These are phyloP conservation scores for Poeciliopsis turrubarensis DNA, from an alignment of 2,113 vertebrate genomes.

Conservation along the genomic window DNA sequence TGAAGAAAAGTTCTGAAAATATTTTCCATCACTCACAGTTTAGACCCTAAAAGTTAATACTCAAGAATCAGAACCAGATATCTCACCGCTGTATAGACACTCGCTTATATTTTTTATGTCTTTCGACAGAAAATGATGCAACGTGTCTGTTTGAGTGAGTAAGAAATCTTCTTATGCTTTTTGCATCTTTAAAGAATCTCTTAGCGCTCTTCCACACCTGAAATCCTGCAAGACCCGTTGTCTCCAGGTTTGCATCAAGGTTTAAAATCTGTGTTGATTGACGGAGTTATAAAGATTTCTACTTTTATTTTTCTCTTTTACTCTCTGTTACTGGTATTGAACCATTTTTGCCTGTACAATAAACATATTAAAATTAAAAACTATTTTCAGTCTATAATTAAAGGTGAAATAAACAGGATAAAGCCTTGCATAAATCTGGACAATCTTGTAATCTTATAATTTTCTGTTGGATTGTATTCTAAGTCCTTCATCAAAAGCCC, in stretches of 20 bases:
- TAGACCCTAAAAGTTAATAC: not conserved
- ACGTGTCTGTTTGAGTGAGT: not conserved
- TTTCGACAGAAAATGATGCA: not conserved
- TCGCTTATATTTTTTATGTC: not conserved
- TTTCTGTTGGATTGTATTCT: too few species aligned
- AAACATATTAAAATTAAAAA: too few species aligned
- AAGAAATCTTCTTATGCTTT: conserved; percentile 2
- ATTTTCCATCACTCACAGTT: not conserved
- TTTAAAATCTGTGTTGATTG: not conserved
- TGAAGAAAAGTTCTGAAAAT: too few species aligned
- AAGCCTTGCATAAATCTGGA: too few species aligned
- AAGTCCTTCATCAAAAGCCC: too few species aligned
- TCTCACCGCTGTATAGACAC: not conserved
- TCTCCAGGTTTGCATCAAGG: not conserved
- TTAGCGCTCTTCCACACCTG: not conserved
- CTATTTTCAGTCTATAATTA: too few species aligned
- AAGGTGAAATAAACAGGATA: too few species aligned
- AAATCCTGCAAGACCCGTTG: not conserved
- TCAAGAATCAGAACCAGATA: not conserved
- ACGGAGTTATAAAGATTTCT: too few species aligned
- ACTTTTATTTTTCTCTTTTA: too few species aligned
- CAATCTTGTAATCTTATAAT: too few species aligned
- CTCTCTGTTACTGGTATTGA: too few species aligned
- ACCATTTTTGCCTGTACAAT: too few species aligned
- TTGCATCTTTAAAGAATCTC: not conserved